Evolutionary conservation across 2,797 vertebrate genomes (phyloP).

Genomic region (Leptodon cayanensis): DNA sequence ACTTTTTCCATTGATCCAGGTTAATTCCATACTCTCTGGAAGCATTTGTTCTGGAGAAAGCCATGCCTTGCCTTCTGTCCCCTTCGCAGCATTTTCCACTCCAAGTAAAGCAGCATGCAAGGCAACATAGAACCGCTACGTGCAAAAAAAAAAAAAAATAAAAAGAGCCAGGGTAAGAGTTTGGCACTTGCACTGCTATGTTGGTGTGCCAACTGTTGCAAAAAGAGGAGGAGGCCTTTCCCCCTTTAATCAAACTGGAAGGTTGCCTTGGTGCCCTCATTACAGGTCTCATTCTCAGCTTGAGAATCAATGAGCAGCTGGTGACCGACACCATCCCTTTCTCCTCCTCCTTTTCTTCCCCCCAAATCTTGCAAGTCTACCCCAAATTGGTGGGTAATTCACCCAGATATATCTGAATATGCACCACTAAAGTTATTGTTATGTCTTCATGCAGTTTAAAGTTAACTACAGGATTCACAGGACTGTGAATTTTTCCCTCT

Average conservation of each 20-base stretch:
- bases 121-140: rapidly evolving
- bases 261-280: background rate
- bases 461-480: background rate
- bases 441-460: background rate
- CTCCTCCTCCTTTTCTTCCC: background rate
- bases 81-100: too few relatives aligned
- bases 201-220: background rate
- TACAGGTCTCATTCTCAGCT: background rate
- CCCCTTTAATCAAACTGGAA: background rate
- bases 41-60: background rate
- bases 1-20: background rate
- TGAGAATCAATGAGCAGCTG: background rate
- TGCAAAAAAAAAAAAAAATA: background rate
- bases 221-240: background rate
- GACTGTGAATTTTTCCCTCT: background rate
- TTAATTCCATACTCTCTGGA: background rate
- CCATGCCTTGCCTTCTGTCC: background rate
- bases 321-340: background rate
- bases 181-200: background rate
- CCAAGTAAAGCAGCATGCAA: background rate
- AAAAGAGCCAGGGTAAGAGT: background rate
- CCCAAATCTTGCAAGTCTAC: background rate
- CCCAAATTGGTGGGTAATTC: background rate
- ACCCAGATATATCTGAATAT: background rate
- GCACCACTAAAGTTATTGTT: background rate